Evolutionary conservation across 2,797 vertebrate species (phyloP), one percentile per base, ranked within the genome.

Genomic region (Spinibarbus caldwelli): DNA sequence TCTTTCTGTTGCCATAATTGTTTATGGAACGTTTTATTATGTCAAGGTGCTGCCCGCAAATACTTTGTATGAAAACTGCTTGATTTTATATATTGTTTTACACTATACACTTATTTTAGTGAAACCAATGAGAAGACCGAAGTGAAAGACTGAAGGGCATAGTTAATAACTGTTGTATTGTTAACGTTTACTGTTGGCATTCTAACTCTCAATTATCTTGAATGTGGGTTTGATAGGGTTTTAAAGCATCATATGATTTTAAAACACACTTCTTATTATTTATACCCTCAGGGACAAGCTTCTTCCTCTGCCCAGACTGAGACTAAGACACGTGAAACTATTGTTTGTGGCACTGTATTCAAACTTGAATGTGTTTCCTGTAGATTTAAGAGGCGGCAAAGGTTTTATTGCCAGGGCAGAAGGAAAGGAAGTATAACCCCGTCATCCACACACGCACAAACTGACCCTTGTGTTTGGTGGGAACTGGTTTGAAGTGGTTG

Each of bases 341-440:
- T 85, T 89, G 88, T 45, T 82, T 76, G 47, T 57, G 4, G 17
- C 49, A 86, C 80, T 84, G 67, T 78, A 80, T 83, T 78, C 36
- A 82, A 80, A 85, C 82, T 67, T 80, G 64, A 87, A 89, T 81
- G 80, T 86, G 83, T 75, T 90, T 90, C 86, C 88, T 87, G 85
- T 57, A 88, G 84, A 88, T 89, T 71, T 76, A 41, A 81, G 54
- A 38, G 66, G 72, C 57, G 38, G 54, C 49, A 38, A 64, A 64
- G 36, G 36, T 71, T 86, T 88, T 77, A 83, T 67, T 83, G 83
- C n/a, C n/a, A n/a, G n/a, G n/a, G n/a, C n/a, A n/a, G n/a, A n/a
- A n/a, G n/a, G n/a, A n/a, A n/a, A n/a, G n/a, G n/a, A n/a, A n/a
- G n/a, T n/a, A n/a, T n/a, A n/a, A n/a, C n/a, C n/a, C n/a, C n/a